Conservation (phyloP, 2,113 vertebrate genomes). For the Narcine bancroftii region DNA sequence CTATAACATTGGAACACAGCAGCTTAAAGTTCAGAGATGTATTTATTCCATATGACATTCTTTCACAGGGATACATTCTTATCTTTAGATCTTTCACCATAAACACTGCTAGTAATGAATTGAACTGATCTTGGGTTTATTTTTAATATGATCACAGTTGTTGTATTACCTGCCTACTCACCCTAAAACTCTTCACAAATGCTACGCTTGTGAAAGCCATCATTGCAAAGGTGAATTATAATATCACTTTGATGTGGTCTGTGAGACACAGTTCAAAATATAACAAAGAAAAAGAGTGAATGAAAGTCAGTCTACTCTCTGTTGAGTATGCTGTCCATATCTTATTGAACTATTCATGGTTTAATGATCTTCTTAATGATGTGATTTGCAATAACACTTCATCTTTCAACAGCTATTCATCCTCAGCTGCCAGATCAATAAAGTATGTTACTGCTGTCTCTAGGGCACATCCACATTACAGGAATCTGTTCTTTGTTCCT, state of each 20-base stretch:
- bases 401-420: conserved; percentile 57
- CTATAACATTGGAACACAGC: conserved; percentile 16
- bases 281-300: conserved; percentile 56
- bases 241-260: not conserved
- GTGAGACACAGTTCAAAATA: conserved; percentile 54
- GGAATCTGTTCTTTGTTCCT: conserved; percentile 37
- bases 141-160: conserved; percentile 19
- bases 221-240: not conserved
- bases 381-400: conserved; percentile 66
- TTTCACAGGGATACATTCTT: conserved; percentile 5
- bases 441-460: conserved; percentile 61
- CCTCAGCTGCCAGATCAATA: conserved; percentile 68
- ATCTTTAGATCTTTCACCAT: conserved; percentile 1
- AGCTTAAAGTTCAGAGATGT: not conserved
- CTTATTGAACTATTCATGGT: conserved; percentile 70
- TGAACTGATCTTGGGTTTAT: not conserved
- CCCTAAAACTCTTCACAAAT: not conserved
- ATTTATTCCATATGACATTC: conserved; percentile 20
- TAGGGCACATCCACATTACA: conserved; percentile 52
- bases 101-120: conserved; percentile 21
- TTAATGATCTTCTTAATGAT: conserved; percentile 74
- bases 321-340: conserved; percentile 32
- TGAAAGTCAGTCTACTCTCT: conserved; percentile 62
- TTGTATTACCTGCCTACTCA: not conserved
- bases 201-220: not conserved